Base-by-base conservation (phyloP, 2,113 vertebrate species). In the Nesogale talazaci region DNA sequence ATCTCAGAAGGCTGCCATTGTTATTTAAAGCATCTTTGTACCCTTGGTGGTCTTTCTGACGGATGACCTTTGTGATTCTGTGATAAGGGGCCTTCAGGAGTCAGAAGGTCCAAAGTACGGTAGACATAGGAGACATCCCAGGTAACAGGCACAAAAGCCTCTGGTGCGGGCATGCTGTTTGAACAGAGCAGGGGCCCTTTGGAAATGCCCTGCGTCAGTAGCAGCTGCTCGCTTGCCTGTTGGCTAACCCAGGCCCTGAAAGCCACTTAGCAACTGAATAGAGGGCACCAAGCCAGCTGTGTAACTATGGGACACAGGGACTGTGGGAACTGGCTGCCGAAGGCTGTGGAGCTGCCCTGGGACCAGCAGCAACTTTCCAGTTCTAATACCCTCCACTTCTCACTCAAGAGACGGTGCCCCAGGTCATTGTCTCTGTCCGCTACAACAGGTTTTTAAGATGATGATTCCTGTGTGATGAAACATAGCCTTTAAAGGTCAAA, bases 361-460 rank as follows among this genome's bases (percentile, higher is more conserved):
- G 83, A 46, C 65, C 56, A n/a, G 8, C 25, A 9, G 56, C 27
- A n/a, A 65, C 25, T 52, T 38, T 59, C 42, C 31, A 56, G 4
- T 6, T 15, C 9, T 36, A 56, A 61, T 57, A 4, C 1, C 23
- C 42, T 79, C 76, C 42, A 6, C 0, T 40, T 72, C 29, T 29
- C 38, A 2, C n/a, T 90, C 36, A 36, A 40, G 52, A 78, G 3
- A 40, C 36, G 78, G 46, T 12, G 4, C 22, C 2, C 34, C n/a
- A 31, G 27, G 29, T 81, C 31, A 38, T 57, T 83, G n/a, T 25
- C 19, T 40, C 8, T 14, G 38, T 63, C 75, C 17, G 25, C 61
- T 59, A 34, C n/a, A 38, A 56, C 38, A 36, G 61, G 22, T 69
- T 94, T 40, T 81, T 75, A 84, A 38, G 86, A 7, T 20, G 79